phyloP scores from a whole-genome alignment of 1,140 invertebrate genomes.

The Eriocheir sinensis region DNA sequence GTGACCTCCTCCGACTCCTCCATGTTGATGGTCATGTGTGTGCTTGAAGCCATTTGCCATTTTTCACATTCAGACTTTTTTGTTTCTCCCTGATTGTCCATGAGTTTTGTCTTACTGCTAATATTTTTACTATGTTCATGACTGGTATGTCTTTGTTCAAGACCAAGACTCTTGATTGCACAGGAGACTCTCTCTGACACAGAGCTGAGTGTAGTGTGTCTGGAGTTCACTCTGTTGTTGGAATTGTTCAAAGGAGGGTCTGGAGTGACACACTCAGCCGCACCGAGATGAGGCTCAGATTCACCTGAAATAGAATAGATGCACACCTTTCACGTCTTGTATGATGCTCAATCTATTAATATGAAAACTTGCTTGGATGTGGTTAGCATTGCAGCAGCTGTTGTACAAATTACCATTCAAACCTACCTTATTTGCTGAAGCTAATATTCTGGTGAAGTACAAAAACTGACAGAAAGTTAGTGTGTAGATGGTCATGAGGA shows the following conservation, averaged over 20 bases:
- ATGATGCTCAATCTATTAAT: background rate
- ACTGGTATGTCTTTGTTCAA: background rate
- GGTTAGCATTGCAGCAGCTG: too few species aligned
- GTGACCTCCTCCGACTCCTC: conserved; percentile 54
- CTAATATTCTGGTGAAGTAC: too few species aligned
- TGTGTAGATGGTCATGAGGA: too few species aligned
- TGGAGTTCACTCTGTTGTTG: background rate
- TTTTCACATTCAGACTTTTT: background rate
- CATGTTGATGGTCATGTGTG: conserved; percentile 43
- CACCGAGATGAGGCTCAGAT: background rate
- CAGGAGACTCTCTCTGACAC: background rate
- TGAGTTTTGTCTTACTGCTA: background rate
- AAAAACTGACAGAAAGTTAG: too few species aligned
- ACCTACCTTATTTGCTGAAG: too few species aligned
- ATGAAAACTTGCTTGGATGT: too few species aligned
- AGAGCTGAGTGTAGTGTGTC: background rate
- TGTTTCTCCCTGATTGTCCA: background rate
- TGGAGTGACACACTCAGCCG: background rate
- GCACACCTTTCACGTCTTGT: background rate
- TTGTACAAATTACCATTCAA: too few species aligned
- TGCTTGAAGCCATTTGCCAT: background rate
- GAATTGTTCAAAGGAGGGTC: background rate
- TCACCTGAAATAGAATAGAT: conserved; percentile 30
- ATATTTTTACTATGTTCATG: background rate
- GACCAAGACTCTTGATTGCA: conserved; percentile 2